Base-by-base conservation (phyloP, 2,888 invertebrate genomes). In the Cremastinae sp. region DNA sequence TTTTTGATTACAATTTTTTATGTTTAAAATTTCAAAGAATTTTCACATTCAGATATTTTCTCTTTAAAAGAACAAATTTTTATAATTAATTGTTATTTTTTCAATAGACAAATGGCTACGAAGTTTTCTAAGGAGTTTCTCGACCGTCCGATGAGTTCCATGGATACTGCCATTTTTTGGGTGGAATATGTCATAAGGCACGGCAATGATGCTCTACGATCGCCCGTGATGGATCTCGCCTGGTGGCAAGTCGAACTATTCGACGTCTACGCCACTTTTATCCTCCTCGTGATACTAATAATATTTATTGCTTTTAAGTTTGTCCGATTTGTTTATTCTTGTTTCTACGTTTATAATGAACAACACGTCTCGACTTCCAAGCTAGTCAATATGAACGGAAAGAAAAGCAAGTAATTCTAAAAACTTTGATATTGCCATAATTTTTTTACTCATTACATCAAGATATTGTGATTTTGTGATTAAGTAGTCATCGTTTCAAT, bases 151-250 rank as follows among this genome's bases (percentile, higher is more conserved):
- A 70, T 81, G 69, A 84, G 51, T 18, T 70, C 85, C 0, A 64
- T 81, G 71, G 83, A 86, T 2, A 82, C 80, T 0, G 84, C 85
- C 0, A 80, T 55, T 45, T 87, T 79, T 71, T 88, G 87, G 87
- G 74, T 86, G 16, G 87, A 86, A 75, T 87, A 85, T 55, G 80
- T 87, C 9, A 81, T 85, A 45, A 82, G 83, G 78, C 81, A 87
- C 53, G 87, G 87, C 0, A 76, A 74, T 0, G 53, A 83, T 59
- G 69, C 75, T 1, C 71, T 88, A 7, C 79, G 75, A 78, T 84
- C 86, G 0, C 80, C 83, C 7, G 80, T 82, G 0, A 62, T 78
- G 0, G 70, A 83, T 5, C 74, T 86, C 12, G 51, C 76, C 0
- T 84, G 84, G 84, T 87, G 84, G 86, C 82, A 87, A 58, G 49